Evolutionary conservation across 2,888 invertebrate genomes (phyloP).

Genomic region (Lasioglossum oenotherae): DNA sequence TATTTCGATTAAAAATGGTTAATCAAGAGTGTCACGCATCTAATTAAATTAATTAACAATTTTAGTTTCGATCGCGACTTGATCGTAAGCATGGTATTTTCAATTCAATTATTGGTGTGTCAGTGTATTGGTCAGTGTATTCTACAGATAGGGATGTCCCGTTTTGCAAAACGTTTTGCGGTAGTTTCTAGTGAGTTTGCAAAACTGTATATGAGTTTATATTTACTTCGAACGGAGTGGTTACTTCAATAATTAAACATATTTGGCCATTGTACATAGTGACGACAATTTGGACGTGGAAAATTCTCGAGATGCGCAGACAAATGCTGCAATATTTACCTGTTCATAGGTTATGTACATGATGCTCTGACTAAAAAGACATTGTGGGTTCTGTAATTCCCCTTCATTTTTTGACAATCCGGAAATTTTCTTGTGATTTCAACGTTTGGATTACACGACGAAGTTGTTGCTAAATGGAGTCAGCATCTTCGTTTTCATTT

Average conservation of each 20-base stretch:
- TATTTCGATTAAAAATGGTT: background rate
- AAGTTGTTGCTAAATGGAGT: slow-evolving; percentile 48
- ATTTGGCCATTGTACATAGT: background rate
- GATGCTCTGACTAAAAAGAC: background rate
- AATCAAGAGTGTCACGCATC: background rate
- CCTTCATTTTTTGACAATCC: background rate
- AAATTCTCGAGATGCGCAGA: background rate
- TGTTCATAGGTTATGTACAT: slow-evolving; percentile 28
- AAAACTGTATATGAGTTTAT: background rate
- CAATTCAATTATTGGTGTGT: slow-evolving; percentile 14
- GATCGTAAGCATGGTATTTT: background rate
- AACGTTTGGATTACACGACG: background rate
- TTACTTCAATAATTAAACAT: background rate
- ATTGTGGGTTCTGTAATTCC: background rate
- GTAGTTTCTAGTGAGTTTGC: slow-evolving; percentile 35
- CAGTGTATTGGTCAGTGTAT: slow-evolving; percentile 29
- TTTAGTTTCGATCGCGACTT: background rate
- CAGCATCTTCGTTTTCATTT: background rate
- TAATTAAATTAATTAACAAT: background rate
- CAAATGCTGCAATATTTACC: background rate
- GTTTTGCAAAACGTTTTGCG: slow-evolving; percentile 28
- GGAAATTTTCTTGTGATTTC: background rate
- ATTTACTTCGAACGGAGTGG: background rate
- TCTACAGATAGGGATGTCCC: slow-evolving; percentile 65
- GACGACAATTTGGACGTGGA: background rate